Conservation (phyloP, 2,888 invertebrate species). For the Tanypteryx hageni region DNA sequence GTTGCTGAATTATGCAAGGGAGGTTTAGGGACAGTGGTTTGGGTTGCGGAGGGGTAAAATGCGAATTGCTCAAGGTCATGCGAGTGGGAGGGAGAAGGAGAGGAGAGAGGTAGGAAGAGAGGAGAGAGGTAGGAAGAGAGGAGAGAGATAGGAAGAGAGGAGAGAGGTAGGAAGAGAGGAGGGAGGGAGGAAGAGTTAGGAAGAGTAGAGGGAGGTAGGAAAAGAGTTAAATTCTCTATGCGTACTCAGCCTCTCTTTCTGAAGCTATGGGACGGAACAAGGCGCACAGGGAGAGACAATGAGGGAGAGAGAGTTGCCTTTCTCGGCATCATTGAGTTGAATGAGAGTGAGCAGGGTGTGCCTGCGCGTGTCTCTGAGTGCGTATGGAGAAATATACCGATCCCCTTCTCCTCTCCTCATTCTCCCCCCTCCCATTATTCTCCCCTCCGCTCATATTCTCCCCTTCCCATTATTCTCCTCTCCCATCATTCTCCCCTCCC, state of each 20-base stretch:
- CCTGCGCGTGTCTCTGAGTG: slow-evolving; percentile 6
- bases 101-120: not conserved
- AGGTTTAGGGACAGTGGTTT: not conserved
- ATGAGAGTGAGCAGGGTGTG: not conserved
- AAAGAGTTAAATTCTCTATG: not conserved
- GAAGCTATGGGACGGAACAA: not conserved
- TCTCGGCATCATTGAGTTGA: not conserved
- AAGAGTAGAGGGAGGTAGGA: not conserved
- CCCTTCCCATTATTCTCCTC: not conserved
- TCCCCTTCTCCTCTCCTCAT: not conserved
- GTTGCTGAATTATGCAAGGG: slow-evolving; percentile 50
- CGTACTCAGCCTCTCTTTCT: not conserved
- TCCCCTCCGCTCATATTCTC: not conserved
- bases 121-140: not conserved
- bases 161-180: not conserved
- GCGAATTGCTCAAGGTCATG: not conserved
- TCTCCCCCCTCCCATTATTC: not conserved
- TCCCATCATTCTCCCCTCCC: not conserved
- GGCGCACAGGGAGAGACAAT: not conserved
- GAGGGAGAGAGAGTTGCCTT: not conserved
- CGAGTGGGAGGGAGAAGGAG: too few relatives aligned
- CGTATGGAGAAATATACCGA: slow-evolving; percentile 1
- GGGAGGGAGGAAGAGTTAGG: not conserved
- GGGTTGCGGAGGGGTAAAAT: not conserved
- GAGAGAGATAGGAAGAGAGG: not conserved